Conservation (phyloP, 2,113 vertebrate genomes). For the Paraplagusia blochii region DNA sequence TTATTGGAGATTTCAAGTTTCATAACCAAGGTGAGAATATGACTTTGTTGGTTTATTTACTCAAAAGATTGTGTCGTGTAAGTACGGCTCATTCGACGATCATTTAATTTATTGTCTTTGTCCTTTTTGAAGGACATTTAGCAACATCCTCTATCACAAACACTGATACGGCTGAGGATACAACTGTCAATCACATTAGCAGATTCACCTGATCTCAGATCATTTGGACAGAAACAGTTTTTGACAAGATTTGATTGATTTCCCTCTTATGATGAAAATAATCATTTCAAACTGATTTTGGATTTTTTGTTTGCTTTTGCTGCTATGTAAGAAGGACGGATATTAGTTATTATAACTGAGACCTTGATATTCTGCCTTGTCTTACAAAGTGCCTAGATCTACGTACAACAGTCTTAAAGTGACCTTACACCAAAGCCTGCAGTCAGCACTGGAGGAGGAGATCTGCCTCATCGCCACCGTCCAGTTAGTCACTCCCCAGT, state of each 20-base stretch:
- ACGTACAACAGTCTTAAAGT: constrained; percentile 83
- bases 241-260: no score
- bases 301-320: no score
- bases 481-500: constrained; percentile 80
- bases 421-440: constrained; percentile 76
- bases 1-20: constrained; percentile 88
- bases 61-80: neutral
- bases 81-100: no score
- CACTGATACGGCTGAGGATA: no score
- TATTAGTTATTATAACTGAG: no score
- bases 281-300: neutral
- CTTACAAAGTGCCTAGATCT: constrained; percentile 81
- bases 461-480: constrained; percentile 90
- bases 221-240: no score
- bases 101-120: no score
- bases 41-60: neutral
- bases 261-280: no score
- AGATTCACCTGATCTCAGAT: no score
- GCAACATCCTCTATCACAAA: no score
- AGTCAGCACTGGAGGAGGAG: constrained; percentile 83
- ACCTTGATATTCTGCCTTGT: constrained; percentile 23
- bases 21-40: constrained; percentile 83
- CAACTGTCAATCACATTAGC: no score
- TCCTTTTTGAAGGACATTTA: no score
- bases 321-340: neutral